These are phyloP conservation scores for Laothoe populi DNA, from an alignment of 2,888 invertebrate species.

Conservation along the genomic window DNA sequence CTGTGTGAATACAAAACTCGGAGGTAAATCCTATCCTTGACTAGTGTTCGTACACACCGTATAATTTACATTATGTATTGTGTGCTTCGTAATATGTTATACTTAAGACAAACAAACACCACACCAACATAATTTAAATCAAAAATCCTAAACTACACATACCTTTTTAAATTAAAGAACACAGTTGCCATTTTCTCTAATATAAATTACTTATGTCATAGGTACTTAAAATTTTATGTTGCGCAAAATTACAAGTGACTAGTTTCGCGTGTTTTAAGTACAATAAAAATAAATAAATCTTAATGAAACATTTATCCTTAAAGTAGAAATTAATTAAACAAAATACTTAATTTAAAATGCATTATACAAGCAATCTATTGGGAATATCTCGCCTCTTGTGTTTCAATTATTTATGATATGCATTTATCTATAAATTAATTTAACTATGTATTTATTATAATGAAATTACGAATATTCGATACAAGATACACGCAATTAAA, in stretches of 20 bases:
- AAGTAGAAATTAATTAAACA: constrained; percentile 63
- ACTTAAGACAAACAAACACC: constrained; percentile 80
- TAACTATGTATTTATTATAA: constrained; percentile 71
- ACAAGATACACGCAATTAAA: constrained; percentile 20
- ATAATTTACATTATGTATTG: constrained; percentile 48
- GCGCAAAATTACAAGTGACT: constrained; percentile 85
- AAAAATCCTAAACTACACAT: constrained; percentile 74
- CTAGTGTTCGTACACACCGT: constrained; percentile 78
- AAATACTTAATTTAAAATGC: constrained; percentile 75
- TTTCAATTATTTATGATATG: constrained; percentile 73
- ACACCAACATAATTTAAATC: constrained; percentile 82
- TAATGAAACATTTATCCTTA: constrained; percentile 82
- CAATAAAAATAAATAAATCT: constrained; percentile 81
- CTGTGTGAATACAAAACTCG: constrained; percentile 28
- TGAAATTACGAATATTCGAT: constrained; percentile 56
- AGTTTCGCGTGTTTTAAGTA: constrained; percentile 84
- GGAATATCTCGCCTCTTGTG: constrained; percentile 63
- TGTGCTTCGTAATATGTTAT: constrained; percentile 50
- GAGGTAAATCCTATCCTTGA: constrained; percentile 75
- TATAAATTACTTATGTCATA: constrained; percentile 63
- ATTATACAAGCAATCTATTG: constrained; percentile 69
- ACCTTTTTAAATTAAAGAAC: constrained; percentile 77
- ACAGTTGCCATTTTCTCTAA: constrained; percentile 62
- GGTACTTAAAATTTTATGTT: constrained; percentile 80
- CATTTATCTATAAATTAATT: constrained; percentile 78